Base-by-base conservation (phyloP, 2,113 vertebrate species). In the Halichoerus grypus region DNA sequence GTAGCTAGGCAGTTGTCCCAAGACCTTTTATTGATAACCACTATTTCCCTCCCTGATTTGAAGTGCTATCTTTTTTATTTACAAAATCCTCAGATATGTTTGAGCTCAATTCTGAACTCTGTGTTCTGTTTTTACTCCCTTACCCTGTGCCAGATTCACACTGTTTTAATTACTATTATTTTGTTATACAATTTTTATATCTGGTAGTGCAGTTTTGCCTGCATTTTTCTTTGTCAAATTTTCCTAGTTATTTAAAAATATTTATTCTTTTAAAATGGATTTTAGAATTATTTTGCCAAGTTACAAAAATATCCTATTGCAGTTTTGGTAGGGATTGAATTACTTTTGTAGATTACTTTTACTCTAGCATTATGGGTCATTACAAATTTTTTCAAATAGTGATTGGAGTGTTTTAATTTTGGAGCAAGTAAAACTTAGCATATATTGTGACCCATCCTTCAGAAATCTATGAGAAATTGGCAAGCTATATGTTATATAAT, bases 131-230 rank as follows among this genome's bases (percentile, higher is more conserved):
- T 96, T 65, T 88, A 88, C 72, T 96, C 84, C 89, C 82, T 96
- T 59, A 82, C 74, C 57, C 36, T 81, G 39, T 92, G 76, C 89
- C 95, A 97, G 36, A 89, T 87, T 95, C 94, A 94, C 7, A 28
- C 95, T 97, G 97, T 93, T 88, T 96, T 96, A 97, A 96, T 96
- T 90, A 90, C 94, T 97, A 9, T 97, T 94, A 97, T 97, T 97
- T 97, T 98, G 90, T 59, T 95, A 61, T 77, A 92, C 84, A 85
- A 46, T 91, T 96, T 94, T 97, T 96, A 71, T 95, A 88, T 94
- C 46, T 90, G 49, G 24, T 67, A 80, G 80, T 76, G 49, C 63
- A 94, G 1, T 97, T 97, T 97, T 96, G 89, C 49, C 26, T 63
- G 81, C 8, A 88, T 93, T 90, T 55, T 95, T 97, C 94, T 79